phyloP scores from a whole-genome alignment of 2,113 vertebrate species.

The Penelope pileata region DNA sequence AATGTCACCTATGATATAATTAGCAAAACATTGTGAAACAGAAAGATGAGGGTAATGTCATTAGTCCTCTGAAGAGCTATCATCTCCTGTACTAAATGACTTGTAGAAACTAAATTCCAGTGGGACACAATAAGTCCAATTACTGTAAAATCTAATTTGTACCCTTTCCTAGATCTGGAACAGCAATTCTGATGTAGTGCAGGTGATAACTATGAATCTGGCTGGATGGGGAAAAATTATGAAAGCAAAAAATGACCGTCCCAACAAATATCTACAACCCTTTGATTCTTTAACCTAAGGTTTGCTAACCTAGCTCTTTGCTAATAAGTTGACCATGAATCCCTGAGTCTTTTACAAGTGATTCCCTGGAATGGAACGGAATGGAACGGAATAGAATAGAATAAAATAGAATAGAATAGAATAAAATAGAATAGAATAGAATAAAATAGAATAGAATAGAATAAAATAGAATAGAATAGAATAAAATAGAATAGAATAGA shows the following conservation, averaged over 20 bases:
- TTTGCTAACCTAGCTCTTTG: neutral
- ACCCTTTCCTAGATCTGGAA: neutral
- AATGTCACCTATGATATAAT: neutral
- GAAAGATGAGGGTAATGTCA: neutral
- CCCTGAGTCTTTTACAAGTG: fast-evolving
- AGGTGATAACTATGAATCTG: neutral
- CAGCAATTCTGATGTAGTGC: neutral
- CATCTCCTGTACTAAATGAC: neutral
- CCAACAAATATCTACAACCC: neutral
- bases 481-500: too few species aligned
- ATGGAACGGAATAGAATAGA: neutral
- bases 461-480: neutral
- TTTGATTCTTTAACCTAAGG: neutral
- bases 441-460: too few species aligned
- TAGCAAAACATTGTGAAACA: neutral
- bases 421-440: too few species aligned
- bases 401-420: too few species aligned
- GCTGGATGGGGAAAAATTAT: neutral
- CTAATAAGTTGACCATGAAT: neutral
- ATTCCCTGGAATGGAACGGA: neutral
- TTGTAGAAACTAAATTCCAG: neutral
- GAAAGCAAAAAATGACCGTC: neutral
- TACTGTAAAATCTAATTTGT: neutral
- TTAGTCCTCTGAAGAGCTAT: neutral
- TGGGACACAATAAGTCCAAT: neutral